A percentile compares a stretch with the other conserved stretches of the same genome.
Evolutionary conservation across 2,113 vertebrate species (phyloP).

Genomic region (Monarcha castaneiventris): DNA sequence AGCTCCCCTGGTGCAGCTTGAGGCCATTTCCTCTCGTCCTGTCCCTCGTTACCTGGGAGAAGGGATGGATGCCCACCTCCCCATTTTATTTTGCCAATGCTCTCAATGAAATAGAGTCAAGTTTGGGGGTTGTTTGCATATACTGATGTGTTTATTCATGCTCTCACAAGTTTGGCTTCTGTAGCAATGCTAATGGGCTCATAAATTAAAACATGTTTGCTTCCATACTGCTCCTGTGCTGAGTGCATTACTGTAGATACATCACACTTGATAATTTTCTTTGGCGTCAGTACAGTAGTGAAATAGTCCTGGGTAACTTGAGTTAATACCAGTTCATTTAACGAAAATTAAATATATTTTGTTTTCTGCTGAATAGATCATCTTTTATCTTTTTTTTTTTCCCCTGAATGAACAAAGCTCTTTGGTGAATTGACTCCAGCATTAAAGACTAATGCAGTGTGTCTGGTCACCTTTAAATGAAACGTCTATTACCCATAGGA

Average conservation of each 20-base stretch:
- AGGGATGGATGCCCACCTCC: neutral
- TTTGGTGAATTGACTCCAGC: conserved; percentile 32
- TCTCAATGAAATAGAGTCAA: neutral
- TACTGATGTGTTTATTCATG: neutral
- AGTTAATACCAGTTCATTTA: neutral
- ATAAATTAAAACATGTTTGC: neutral
- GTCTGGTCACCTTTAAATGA: conserved; percentile 73
- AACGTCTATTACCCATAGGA: neutral
- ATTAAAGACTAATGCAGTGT: conserved; percentile 67
- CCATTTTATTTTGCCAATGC: neutral
- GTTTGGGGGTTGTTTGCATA: neutral
- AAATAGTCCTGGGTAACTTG: neutral
- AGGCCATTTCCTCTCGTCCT: neutral
- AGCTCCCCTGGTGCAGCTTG: neutral
- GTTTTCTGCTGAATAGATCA: conserved; percentile 6
- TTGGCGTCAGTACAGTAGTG: neutral
- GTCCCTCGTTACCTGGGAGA: neutral
- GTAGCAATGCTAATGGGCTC: neutral
- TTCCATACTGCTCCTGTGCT: neutral
- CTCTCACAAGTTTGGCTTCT: neutral
- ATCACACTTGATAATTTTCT: neutral
- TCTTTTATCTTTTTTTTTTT: neutral
- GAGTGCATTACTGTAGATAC: neutral
- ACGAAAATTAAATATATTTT: conserved; percentile 2
- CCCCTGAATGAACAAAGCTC: neutral